These are phyloP conservation scores for Menidia beryllina DNA, from an alignment of 2,113 vertebrate genomes.

Conservation along the genomic window DNA sequence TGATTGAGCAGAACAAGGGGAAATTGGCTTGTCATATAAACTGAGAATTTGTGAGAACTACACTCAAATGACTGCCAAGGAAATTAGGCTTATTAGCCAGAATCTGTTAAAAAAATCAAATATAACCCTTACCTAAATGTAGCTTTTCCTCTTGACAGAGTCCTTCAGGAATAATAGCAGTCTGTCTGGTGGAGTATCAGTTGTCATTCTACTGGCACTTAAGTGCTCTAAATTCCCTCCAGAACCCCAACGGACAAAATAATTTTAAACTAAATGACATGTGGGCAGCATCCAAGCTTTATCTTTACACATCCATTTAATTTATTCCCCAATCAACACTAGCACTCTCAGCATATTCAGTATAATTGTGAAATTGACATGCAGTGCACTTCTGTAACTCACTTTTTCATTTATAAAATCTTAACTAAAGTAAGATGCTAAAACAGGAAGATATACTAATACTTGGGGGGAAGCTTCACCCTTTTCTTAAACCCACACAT, in stretches of 20 bases:
- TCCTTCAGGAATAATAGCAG: conserved; percentile 70
- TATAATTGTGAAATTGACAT: not conserved
- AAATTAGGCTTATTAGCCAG: conserved; percentile 60
- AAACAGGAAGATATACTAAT: not conserved
- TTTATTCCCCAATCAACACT: not conserved
- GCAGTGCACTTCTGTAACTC: not conserved
- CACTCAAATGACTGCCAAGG: conserved; percentile 39
- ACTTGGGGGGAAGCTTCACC: too few species aligned
- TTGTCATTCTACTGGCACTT: conserved; percentile 63
- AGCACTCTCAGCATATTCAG: not conserved
- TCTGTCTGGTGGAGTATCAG: conserved; percentile 64
- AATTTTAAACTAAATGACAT: conserved; percentile 44
- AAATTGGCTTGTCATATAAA: conserved; percentile 73
- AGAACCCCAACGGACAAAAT: conserved; percentile 55
- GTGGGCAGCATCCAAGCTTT: not conserved
- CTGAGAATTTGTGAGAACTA: conserved; percentile 57
- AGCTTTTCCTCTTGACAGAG: conserved; percentile 56
- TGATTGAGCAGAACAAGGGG: conserved; percentile 69
- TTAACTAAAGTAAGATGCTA: not conserved
- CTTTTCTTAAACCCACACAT: too few species aligned
- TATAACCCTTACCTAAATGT: conserved; percentile 22
- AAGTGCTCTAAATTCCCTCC: conserved; percentile 61
- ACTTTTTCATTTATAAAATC: not conserved
- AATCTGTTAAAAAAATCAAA: conserved; percentile 45
- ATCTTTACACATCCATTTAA: conserved; percentile 17